phyloP scores from a whole-genome alignment of 2,888 invertebrate species.

The Cheilosia grossa region DNA sequence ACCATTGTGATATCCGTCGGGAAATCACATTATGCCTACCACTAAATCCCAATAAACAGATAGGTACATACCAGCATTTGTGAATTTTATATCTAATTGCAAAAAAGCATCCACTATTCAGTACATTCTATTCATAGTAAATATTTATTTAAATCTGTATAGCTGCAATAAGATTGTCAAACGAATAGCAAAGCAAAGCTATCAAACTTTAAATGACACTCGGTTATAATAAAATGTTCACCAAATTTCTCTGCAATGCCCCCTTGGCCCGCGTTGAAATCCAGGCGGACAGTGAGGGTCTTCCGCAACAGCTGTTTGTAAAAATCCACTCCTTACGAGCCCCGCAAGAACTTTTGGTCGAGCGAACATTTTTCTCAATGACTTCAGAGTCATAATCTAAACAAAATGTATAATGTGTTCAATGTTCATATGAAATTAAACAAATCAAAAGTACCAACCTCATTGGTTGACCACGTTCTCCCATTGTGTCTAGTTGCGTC shows the following conservation, averaged over 20 bases:
- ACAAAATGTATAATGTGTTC: neutral
- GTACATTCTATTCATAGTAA: too few relatives aligned
- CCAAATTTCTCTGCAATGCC: slow-evolving; percentile 64
- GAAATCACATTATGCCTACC: neutral
- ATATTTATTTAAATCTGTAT: too few relatives aligned
- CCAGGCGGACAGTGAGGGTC: slow-evolving; percentile 57
- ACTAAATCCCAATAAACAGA: neutral
- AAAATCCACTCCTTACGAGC: slow-evolving; percentile 8
- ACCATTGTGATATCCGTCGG: too few relatives aligned
- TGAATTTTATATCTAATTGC: too few relatives aligned
- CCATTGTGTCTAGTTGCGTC: slow-evolving; percentile 4
- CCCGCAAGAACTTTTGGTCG: slow-evolving; percentile 3
- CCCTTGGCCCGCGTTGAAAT: slow-evolving; percentile 32
- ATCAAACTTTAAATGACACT: neutral
- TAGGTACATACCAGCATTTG: too few relatives aligned
- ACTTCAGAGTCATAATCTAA: slow-evolving; percentile 49
- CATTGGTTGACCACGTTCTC: slow-evolving; percentile 24
- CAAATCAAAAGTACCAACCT: slow-evolving; percentile 10
- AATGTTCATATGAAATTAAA: neutral
- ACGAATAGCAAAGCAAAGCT: neutral
- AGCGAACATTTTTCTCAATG: slow-evolving; percentile 29
- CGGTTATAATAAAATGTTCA: neutral
- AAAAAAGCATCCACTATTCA: too few relatives aligned
- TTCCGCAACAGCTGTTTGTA: slow-evolving; percentile 10
- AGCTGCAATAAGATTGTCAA: neutral